phyloP scores from a whole-genome alignment of 2,888 invertebrate genomes.

The Rhyacophila evoluta region DNA sequence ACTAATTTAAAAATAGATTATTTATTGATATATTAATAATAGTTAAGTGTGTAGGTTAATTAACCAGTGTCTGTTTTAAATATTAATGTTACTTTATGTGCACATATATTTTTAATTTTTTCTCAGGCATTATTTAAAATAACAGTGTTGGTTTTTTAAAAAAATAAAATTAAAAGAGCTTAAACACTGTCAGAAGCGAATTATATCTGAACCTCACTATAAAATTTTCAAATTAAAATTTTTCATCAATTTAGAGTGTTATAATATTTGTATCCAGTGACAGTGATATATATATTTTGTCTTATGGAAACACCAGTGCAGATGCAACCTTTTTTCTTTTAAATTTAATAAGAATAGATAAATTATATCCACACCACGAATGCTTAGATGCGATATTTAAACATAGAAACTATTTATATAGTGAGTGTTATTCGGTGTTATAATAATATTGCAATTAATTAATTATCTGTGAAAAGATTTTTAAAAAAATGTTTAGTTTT shows the following conservation, averaged over 20 bases:
- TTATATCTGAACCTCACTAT: no score
- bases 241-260: no score
- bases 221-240: no score
- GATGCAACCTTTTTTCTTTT: neutral
- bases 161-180: no score
- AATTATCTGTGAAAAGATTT: slow-evolving; percentile 1
- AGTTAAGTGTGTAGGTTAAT: slow-evolving; percentile 25
- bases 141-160: neutral
- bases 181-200: no score
- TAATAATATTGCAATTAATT: slow-evolving; percentile 11
- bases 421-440: slow-evolving; percentile 18
- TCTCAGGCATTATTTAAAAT: neutral
- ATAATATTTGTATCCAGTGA: no score
- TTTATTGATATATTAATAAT: slow-evolving; percentile 32
- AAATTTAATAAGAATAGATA: neutral
- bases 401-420: slow-evolving; percentile 3
- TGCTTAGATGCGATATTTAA: neutral
- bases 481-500: neutral
- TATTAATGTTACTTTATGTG: slow-evolving; percentile 23
- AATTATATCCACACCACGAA: no score
- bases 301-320: neutral
- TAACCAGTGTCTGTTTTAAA: slow-evolving; percentile 31
- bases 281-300: neutral
- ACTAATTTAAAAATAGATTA: slow-evolving; percentile 30
- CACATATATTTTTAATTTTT: slow-evolving; percentile 4